phyloP scores from a whole-genome alignment of 2,888 invertebrate species.

The Dicranocentrus wangi region DNA sequence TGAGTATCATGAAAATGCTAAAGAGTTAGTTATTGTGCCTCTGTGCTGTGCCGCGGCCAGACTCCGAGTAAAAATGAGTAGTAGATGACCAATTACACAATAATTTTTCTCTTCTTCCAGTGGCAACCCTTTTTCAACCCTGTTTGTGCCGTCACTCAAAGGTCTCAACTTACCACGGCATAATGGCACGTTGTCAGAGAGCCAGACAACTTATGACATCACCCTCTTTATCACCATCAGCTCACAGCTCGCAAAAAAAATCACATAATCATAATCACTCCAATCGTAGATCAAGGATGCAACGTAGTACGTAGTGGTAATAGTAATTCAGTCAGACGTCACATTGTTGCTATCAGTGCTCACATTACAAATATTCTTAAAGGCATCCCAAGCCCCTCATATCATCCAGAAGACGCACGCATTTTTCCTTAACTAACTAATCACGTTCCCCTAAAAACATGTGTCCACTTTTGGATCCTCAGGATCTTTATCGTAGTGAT shows the following conservation, averaged over 20 bases:
- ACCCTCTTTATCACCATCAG: slow-evolving; percentile 5
- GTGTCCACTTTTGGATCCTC: too few relatives aligned
- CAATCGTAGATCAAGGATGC: slow-evolving; percentile 24
- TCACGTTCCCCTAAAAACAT: too few relatives aligned
- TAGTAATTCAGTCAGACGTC: not conserved
- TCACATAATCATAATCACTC: slow-evolving; percentile 12
- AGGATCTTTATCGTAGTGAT: too few relatives aligned
- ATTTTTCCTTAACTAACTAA: too few relatives aligned
- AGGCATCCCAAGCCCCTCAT: too few relatives aligned
- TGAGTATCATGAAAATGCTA: slow-evolving; percentile 10
- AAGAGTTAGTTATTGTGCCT: not conserved
- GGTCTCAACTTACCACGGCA: not conserved
- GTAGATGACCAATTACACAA: slow-evolving; percentile 38
- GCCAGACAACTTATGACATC: slow-evolving; percentile 33
- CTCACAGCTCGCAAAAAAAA: not conserved
- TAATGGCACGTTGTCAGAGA: not conserved
- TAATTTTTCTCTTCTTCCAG: slow-evolving; percentile 17
- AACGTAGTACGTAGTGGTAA: too few relatives aligned
- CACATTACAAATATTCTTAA: too few relatives aligned
- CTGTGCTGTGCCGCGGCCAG: not conserved
- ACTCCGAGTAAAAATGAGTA: slow-evolving; percentile 31
- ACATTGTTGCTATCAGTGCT: not conserved
- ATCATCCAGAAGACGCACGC: too few relatives aligned
- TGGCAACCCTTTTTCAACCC: slow-evolving; percentile 37
- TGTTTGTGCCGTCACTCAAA: slow-evolving; percentile 30